Evolutionary conservation across 2,888 invertebrate species (phyloP), one percentile per base, ranked within the genome.

Genomic region (Agonopterix alstromeriana): DNA sequence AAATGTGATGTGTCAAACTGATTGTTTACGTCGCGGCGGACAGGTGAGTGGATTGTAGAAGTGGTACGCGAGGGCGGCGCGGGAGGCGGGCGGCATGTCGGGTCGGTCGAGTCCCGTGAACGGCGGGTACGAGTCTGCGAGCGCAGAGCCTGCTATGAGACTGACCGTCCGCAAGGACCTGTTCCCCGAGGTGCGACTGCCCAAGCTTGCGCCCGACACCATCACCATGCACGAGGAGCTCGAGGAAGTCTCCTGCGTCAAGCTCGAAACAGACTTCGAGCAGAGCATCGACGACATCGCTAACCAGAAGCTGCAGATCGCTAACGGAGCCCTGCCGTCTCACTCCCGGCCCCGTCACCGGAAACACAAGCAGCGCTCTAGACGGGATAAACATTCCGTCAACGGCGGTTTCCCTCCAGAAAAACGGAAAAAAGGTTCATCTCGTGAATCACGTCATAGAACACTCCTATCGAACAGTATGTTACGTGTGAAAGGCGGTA

Each of bases 1-100:
- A 87, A 88, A 88, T 88, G 89, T 89, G 87, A 89, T 88, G 88
- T 88, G 88, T 88, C 88, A 88, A 89, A 87, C 77, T 73, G 87
- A 88, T 88, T 89, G 88, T 89, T 89, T 89, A 89, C 88, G 76
- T 88, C 87, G 74, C 83, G 77, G 61, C 60, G 65, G 85, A 82
- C 86, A 87, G 87, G 86, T 86, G 87, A 86, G 82, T 77, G 84
- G 82, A 74, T 80, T 77, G 77, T 83, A 83, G 82, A 83, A 86
- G 86, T 83, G 81, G 82, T 77, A 76, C 73, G 77, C 57, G 76
- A 77, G 82, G 83, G 85, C 75, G 82, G 82, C 77, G 84, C 77
- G 84, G 82, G 82, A 74, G 81, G 82, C 79, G 87, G 82, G 79
- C 77, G 85, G 84, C 68, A 88, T 88, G 88, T 85, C 88, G 82